Base-by-base conservation (phyloP, 2,888 invertebrate genomes). In the Pediacus dermestoides region DNA sequence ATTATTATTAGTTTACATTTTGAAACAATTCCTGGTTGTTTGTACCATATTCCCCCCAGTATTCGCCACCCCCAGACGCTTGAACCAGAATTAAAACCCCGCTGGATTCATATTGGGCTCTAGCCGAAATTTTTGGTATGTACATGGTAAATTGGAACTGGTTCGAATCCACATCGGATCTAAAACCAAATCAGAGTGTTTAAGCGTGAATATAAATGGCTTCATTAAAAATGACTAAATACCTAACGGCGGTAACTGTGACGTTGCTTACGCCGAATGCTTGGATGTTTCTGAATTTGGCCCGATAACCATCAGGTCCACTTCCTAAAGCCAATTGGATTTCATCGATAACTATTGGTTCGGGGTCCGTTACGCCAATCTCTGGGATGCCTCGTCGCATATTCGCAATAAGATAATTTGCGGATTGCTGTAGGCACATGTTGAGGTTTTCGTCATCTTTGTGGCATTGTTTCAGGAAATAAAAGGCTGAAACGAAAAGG, bases 21-120 rank as follows among this genome's bases (percentile, higher is more conserved):
- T 18, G 4, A 6, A 18, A 18, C 4, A 18, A 18, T 18, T 18
- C 18, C 4, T 8, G 18, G 18, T 18, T 18, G 15, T 32, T 28
- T 63, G 69, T 63, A 88, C 89, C 86, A 59, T 89, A 89, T 70
- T 88, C 87, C 38, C 89, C 89, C 88, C 88, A 89, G 67, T 89
- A 89, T 63, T 89, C 88, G 2, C 89, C 89, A 32, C 87, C 86
- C 2, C 89, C 88, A 0, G 87, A 85, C 4, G 89, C 88, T 53
- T 86, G 81, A 0, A 89, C 83, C 43, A 88, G 73, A 52, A 89
- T 80, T 37, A 89, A 72, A 4, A 87, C 77, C 4, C 89, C 89
- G 4, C 84, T 84, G 11, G 88, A 88, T 52, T 85, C 80, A 70
- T 88, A 89, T 56, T 83, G 81, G 0, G 88, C 88, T 57, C 77